Conservation (phyloP, 2,888 invertebrate genomes). For the Agrotis exclamationis region DNA sequence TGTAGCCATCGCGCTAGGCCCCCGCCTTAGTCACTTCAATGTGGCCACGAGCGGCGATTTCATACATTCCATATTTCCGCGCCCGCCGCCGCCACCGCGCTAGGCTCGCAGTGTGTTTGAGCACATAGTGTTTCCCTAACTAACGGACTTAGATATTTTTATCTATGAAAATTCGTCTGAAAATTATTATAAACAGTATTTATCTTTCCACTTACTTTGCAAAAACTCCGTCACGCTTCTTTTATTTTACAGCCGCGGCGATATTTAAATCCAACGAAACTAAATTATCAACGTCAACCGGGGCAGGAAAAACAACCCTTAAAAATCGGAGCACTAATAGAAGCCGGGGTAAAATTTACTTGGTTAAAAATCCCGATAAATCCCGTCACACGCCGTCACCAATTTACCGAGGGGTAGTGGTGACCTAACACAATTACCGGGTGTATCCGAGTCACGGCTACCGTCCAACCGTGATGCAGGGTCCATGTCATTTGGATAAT, state of each 20-base stretch:
- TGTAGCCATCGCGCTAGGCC: too few species aligned
- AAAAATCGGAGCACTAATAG: slow-evolving; percentile 8
- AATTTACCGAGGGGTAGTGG: slow-evolving; percentile 14
- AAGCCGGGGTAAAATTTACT: slow-evolving; percentile 15
- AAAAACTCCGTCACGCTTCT: background rate
- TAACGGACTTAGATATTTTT: too few species aligned
- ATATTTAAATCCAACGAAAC: background rate
- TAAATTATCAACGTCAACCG: slow-evolving; percentile 7
- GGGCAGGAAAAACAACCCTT: background rate
- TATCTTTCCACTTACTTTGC: background rate
- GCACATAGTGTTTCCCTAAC: too few species aligned
- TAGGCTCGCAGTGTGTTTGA: too few species aligned
- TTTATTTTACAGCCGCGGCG: background rate
- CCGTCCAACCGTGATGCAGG: slow-evolving; percentile 14
- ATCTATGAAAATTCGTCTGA: too few species aligned
- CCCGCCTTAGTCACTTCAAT: too few species aligned
- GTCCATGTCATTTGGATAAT: slow-evolving; percentile 18
- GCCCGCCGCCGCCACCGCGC: too few species aligned
- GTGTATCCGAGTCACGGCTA: background rate
- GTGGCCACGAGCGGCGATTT: too few species aligned
- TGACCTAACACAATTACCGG: slow-evolving; percentile 38
- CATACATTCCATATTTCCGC: too few species aligned
- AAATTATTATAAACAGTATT: background rate
- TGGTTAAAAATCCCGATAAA: slow-evolving; percentile 42
- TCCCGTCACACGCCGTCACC: background rate